phyloP scores from a whole-genome alignment of 1,140 invertebrate species.

The Philotrypesis tridentata region DNA sequence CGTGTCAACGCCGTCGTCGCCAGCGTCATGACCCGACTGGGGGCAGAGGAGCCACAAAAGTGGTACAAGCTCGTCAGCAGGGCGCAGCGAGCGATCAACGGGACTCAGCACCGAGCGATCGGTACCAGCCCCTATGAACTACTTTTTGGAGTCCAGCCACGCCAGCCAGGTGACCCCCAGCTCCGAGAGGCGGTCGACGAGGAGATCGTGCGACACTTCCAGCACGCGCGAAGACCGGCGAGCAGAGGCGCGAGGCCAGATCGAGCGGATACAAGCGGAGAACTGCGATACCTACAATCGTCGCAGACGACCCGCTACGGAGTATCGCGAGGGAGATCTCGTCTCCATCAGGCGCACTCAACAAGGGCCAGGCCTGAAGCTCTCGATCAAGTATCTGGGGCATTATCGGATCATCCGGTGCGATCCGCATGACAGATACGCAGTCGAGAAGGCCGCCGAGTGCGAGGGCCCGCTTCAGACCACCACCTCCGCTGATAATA shows the following conservation, averaged over 20 bases:
- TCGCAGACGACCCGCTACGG: too few relatives aligned
- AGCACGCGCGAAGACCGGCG: neutral
- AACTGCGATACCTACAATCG: too few relatives aligned
- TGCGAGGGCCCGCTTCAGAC: too few relatives aligned
- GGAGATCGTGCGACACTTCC: neutral
- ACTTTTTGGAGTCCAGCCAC: neutral
- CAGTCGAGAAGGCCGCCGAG: too few relatives aligned
- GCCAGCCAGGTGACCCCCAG: neutral
- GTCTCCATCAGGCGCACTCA: too few relatives aligned
- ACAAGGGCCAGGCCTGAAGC: too few relatives aligned
- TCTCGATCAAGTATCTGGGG: too few relatives aligned
- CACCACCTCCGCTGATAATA: too few relatives aligned
- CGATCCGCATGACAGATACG: too few relatives aligned
- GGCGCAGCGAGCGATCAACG: neutral
- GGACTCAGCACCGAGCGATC: neutral
- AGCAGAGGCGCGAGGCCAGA: neutral
- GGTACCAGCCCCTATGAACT: neutral
- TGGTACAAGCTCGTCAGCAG: neutral
- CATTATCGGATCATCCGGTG: too few relatives aligned
- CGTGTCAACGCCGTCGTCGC: conserved; percentile 52
- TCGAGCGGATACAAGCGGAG: neutral
- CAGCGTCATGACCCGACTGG: neutral
- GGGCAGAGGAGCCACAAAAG: neutral
- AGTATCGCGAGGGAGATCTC: too few relatives aligned
- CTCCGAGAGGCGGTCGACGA: neutral